Evolutionary conservation across 2,888 invertebrate species (phyloP).

Genomic region (Nomada goodeniana): DNA sequence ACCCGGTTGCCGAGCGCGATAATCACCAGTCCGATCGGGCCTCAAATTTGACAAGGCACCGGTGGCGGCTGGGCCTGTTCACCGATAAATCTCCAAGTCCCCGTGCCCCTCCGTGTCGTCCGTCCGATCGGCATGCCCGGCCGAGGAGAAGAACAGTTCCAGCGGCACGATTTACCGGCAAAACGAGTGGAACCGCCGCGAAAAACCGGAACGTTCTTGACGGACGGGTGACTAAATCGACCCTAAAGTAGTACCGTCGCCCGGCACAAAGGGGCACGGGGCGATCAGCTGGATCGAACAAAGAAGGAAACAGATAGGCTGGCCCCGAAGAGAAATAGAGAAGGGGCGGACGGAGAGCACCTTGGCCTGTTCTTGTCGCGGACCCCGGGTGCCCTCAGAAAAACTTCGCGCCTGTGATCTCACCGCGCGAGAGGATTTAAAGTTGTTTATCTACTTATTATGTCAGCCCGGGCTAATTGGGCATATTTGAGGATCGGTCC

Average conservation of each 20-base stretch:
- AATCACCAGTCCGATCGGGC: slow-evolving; percentile 36
- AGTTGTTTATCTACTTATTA: slow-evolving; percentile 83
- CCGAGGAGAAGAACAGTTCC: slow-evolving; percentile 42
- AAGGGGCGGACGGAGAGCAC: slow-evolving; percentile 23
- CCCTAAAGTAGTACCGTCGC: slow-evolving; percentile 80
- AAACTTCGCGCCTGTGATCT: slow-evolving; percentile 80
- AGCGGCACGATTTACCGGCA: slow-evolving; percentile 56
- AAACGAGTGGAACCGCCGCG: slow-evolving; percentile 59
- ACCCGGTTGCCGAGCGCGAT: slow-evolving; percentile 20
- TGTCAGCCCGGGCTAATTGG: slow-evolving; percentile 82
- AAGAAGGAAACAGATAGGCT: slow-evolving; percentile 26
- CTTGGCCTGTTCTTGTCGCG: slow-evolving; percentile 61
- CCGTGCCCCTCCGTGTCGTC: slow-evolving; percentile 26
- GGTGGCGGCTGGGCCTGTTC: slow-evolving; percentile 21
- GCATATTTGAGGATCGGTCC: slow-evolving; percentile 77
- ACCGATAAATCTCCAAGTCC: slow-evolving; percentile 44
- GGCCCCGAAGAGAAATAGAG: background rate
- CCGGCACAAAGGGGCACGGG: slow-evolving; percentile 54
- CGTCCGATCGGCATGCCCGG: slow-evolving; percentile 53
- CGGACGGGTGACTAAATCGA: slow-evolving; percentile 80
- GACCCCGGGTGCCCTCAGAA: slow-evolving; percentile 62
- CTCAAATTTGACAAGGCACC: slow-evolving; percentile 46
- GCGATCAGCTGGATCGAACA: slow-evolving; percentile 43
- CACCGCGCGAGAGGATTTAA: slow-evolving; percentile 77
- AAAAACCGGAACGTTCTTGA: slow-evolving; percentile 74